Base-by-base conservation (phyloP, 2,888 invertebrate species). In the Theretra japonica region DNA sequence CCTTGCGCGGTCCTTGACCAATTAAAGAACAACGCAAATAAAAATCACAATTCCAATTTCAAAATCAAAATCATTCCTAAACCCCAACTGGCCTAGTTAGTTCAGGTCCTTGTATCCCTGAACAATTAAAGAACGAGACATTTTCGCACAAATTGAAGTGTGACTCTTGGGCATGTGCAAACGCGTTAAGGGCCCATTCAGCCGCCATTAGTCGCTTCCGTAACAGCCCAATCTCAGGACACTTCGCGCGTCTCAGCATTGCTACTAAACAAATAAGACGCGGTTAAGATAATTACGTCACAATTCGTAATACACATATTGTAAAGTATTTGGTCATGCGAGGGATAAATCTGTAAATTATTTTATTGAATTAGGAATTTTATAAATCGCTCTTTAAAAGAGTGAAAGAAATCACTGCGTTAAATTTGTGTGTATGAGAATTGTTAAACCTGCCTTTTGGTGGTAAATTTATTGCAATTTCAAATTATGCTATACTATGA, bases 211-310 rank as follows among this genome's bases (percentile, higher is more conserved):
- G 62, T 21, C 21, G 62, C 21, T 62, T 62, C 62, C 41, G 62
- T 62, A 62, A 21, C 71, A 73, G 73, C 76, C 75, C 69, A 68
- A 62, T 62, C 33, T 41, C 33, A 41, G 33, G 11, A 21, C 41
- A 33, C 62, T 33, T 7, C 15, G 41, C 21, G 4, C 62, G 41
- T 4, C 33, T 41, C 33, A 21, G 41, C 15, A 30, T 41, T 41
- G n/a, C 17, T 53, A 41, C 21, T 33, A 15, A 53, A 53, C n/a
- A 21, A 62, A 62, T 41, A 62, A 33, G 41, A 25, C 15, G 21
- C 62, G 33, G 33, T 21, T 23, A 11, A 21, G n/a, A n/a, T 62
- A 60, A 60, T 60, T 60, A 30, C 60, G 30, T 30, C 28, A 33
- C 8, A 62, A 21, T 41, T 11, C 11, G 33, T 33, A 33, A 62